Evolutionary conservation across 92 coral and sea anemone genomes (phyloP), one percentile per base, ranked within the genome.

Genomic region (Bergia puertoricense): DNA sequence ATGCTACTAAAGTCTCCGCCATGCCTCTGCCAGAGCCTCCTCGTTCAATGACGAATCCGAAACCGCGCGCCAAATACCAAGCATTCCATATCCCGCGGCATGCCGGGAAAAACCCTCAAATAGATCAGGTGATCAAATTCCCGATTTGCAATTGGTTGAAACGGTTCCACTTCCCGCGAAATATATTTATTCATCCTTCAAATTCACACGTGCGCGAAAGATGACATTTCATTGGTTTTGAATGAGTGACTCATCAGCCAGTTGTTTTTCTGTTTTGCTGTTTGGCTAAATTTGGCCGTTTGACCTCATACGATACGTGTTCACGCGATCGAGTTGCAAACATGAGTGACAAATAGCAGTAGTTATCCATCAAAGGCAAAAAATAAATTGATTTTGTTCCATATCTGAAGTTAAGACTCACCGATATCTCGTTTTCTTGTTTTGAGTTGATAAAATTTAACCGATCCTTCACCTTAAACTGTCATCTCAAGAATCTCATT

Each of bases 41-140:
- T 93, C 95, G 89, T 87, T 87, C 89, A 91, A 75, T 80, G 90
- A 79, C 68, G 76, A 88, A 94, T 92, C 92, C 89, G 98, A 90
- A 91, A 86, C 86, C 91, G 92, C 93, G 90, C 96, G 92, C 93
- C 91, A 88, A 91, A 93, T 91, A 85, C 95, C 91, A 91, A 84
- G 88, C 92, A 90, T 91, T 91, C 96, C 97, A 89, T 86, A 87
- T 80, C 81, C 91, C 88, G 91, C 88, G 85, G 98, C 94, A 95
- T 93, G 89, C 93, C 91, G 98, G 96, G 98, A 95, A 93, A 95
- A 95, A 94, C 98, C 98, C 88, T 88, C 91, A 74, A 81, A 36
- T 18, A 42, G n/a, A 16, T 86, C 96, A 91, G 94, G 93, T 93
- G 98, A 73, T 23, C 10, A 0, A 67, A 79, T 48, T 2, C 22